Evolutionary conservation across 2,797 vertebrate species (phyloP).

Genomic region (Sternarchorhynchus goeldii): DNA sequence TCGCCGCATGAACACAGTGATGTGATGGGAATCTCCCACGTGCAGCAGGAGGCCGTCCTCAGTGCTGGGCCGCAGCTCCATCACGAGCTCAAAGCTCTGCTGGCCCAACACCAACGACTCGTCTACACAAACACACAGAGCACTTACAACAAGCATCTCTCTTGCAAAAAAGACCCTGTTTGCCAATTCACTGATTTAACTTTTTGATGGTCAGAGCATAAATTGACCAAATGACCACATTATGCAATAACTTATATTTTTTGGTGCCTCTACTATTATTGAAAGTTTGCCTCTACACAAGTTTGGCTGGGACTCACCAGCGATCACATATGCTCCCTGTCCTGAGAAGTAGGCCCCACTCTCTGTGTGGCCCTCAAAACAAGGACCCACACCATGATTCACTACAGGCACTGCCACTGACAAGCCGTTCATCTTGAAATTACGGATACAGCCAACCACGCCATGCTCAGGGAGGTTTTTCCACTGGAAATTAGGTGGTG

Average conservation of each 20-base stretch:
- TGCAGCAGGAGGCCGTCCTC: slow-evolving; percentile 81
- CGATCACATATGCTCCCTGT: slow-evolving; percentile 77
- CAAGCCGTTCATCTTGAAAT: slow-evolving; percentile 83
- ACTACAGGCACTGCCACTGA: slow-evolving; percentile 69
- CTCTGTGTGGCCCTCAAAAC: slow-evolving; percentile 78
- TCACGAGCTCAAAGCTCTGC: slow-evolving; percentile 81
- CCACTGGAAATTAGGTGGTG: slow-evolving; percentile 59
- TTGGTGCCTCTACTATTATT: no score
- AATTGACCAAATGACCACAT: neutral
- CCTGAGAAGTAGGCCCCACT: slow-evolving; percentile 87
- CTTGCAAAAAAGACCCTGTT: neutral
- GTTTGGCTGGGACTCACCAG: slow-evolving; percentile 76
- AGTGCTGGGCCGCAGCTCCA: slow-evolving; percentile 82
- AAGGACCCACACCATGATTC: slow-evolving; percentile 80
- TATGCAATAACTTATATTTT: no score
- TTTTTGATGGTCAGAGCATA: neutral
- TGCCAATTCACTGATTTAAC: neutral
- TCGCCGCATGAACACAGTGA: slow-evolving; percentile 82
- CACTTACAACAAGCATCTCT: no score
- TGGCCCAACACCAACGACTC: slow-evolving; percentile 76
- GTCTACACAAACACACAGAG: slow-evolving; percentile 67
- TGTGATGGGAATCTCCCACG: slow-evolving; percentile 73
- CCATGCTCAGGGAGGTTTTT: slow-evolving; percentile 83
- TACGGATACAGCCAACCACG: slow-evolving; percentile 86
- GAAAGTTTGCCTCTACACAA: no score